phyloP scores from a whole-genome alignment of 1,140 invertebrate species.

The Dermatophagoides farinae region DNA sequence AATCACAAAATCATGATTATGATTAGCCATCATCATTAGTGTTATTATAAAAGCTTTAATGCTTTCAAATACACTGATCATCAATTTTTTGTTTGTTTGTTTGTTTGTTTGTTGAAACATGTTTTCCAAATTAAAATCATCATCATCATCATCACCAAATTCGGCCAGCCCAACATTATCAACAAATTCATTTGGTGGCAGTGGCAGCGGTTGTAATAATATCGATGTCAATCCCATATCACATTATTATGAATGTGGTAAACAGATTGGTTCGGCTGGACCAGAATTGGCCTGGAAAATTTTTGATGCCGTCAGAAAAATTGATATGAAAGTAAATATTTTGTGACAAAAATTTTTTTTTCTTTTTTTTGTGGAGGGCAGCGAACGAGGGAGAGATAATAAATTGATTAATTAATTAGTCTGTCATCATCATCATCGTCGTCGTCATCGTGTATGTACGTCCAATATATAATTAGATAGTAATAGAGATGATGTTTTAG shows the following conservation, averaged over 20 bases:
- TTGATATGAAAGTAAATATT: constrained; percentile 61
- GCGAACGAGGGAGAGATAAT: too few species aligned
- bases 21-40: too few species aligned
- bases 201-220: constrained; percentile 18
- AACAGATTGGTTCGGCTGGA: constrained; percentile 62
- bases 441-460: too few species aligned
- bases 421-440: too few species aligned
- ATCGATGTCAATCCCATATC: constrained; percentile 61
- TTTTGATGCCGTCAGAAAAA: constrained; percentile 66
- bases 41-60: too few species aligned
- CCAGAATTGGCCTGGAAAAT: constrained; percentile 81
- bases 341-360: too few species aligned
- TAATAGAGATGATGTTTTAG: too few species aligned
- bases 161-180: constrained; percentile 3
- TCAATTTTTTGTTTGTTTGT: not conserved
- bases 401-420: too few species aligned
- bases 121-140: constrained; percentile 27
- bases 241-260: constrained; percentile 69
- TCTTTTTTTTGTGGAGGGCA: too few species aligned
- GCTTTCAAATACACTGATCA: not conserved
- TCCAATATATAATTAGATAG: too few species aligned
- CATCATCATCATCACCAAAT: constrained; percentile 13
- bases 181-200: not conserved
- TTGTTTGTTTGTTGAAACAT: constrained; percentile 13
- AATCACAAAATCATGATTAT: too few species aligned